Evolutionary conservation across 1,140 invertebrate species (phyloP).

Genomic region (Augochlora pura): DNA sequence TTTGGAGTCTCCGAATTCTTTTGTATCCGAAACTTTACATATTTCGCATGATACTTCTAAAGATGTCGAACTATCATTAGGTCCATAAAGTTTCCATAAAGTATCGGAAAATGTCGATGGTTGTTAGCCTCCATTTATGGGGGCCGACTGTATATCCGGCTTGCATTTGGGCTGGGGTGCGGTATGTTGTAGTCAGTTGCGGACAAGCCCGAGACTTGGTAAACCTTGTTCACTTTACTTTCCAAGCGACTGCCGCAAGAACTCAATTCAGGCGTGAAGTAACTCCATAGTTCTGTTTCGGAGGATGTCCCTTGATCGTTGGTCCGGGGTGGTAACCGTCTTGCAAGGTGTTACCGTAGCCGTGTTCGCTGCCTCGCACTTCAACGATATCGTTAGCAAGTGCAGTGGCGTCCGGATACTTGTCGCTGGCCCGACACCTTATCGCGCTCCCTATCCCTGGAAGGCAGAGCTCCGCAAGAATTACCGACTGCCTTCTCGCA

Average conservation of each 20-base stretch:
- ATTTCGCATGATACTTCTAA: too few species aligned
- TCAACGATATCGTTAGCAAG: background rate
- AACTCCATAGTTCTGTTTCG: background rate
- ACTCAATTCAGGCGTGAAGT: background rate
- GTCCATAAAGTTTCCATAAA: too few species aligned
- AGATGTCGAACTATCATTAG: too few species aligned
- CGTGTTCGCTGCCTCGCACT: background rate
- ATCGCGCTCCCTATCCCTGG: too few species aligned
- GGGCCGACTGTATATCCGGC: too few species aligned
- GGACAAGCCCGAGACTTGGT: background rate
- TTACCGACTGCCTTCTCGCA: background rate
- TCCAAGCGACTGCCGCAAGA: background rate
- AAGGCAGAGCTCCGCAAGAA: background rate
- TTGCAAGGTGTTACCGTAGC: background rate
- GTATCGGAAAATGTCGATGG: too few species aligned
- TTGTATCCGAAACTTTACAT: too few species aligned
- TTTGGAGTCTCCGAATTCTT: too few species aligned
- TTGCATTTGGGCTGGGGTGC: background rate
- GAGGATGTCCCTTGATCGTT: background rate
- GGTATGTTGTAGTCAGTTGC: background rate
- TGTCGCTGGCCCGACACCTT: too few species aligned
- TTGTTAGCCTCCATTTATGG: too few species aligned
- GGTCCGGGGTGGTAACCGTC: background rate
- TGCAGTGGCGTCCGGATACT: too few species aligned
- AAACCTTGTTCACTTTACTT: background rate